Evolutionary conservation across 2,113 vertebrate genomes (phyloP).

Genomic region (Eudyptes chrysolophus): DNA sequence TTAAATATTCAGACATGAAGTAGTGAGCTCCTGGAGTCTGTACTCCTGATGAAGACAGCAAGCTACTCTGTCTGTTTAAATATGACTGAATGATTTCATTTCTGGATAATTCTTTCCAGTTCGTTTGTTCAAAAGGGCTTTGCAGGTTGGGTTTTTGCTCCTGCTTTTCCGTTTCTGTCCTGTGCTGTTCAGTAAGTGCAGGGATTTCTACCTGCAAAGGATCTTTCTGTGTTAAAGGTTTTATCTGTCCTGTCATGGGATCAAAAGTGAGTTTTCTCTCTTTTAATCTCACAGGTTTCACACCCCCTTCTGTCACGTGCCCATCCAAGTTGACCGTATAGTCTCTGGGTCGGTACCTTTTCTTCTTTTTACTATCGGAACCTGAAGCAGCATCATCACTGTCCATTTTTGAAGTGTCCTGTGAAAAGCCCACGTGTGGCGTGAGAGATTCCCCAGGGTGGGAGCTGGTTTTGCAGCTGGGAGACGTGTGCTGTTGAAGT

Average conservation of each 20-base stretch:
- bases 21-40: conserved; percentile 84
- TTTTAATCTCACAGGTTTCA: conserved; percentile 90
- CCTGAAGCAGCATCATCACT: conserved; percentile 75
- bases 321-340: conserved; percentile 78
- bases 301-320: conserved; percentile 75
- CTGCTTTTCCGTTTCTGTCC: conserved; percentile 82
- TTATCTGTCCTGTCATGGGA: conserved; percentile 90
- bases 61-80: conserved; percentile 90
- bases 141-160: conserved; percentile 78
- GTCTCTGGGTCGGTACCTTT: conserved; percentile 84
- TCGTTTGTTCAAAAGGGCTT: conserved; percentile 90
- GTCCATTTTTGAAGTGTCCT: conserved; percentile 74
- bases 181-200: conserved; percentile 73
- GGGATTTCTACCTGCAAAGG: conserved; percentile 74
- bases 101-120: conserved; percentile 92
- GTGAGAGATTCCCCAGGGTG: conserved; percentile 54
- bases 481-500: conserved; percentile 65
- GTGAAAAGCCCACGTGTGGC: conserved; percentile 62
- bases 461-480: conserved; percentile 59
- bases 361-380: conserved; percentile 84
- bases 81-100: conserved; percentile 94
- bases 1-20: conserved; percentile 88
- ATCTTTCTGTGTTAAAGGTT: conserved; percentile 83
- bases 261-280: conserved; percentile 91
- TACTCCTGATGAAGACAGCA: conserved; percentile 85